These are phyloP conservation scores for Edolisoma coerulescens DNA, from an alignment of 2,113 vertebrate genomes.

Conservation along the genomic window DNA sequence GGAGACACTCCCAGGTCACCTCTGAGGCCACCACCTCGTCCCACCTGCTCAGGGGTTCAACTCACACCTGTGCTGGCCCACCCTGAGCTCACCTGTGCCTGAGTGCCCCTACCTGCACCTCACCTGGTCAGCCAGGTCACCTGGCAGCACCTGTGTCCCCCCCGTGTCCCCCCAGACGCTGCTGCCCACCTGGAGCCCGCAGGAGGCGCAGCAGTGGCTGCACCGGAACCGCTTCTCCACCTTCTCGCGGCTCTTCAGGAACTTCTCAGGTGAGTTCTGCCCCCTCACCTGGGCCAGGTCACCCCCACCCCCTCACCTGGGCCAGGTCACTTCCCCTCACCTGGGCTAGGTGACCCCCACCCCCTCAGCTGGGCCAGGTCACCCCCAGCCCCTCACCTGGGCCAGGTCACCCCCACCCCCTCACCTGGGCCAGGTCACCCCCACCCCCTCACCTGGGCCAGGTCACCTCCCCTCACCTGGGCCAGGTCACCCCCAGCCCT, in stretches of 20 bases:
- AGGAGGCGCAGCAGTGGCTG: slow-evolving; percentile 97
- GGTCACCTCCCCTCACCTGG: not conserved
- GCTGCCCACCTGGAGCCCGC: slow-evolving; percentile 89
- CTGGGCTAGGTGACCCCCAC: not conserved
- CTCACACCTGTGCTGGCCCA: not conserved
- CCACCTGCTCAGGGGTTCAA: not conserved
- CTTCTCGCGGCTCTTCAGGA: slow-evolving; percentile 91
- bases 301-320: not conserved
- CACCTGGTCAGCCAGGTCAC: not conserved
- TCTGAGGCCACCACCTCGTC: not conserved
- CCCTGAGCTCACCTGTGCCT: not conserved
- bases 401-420: not conserved
- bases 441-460: not conserved
- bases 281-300: not conserved
- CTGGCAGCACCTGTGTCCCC: not conserved
- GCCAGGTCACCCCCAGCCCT: not conserved
- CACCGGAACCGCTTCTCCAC: slow-evolving; percentile 93
- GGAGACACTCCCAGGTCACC: too few relatives aligned
- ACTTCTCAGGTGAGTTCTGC: slow-evolving; percentile 87
- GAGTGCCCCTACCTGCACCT: accelerated
- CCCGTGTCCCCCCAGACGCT: slow-evolving; percentile 77
- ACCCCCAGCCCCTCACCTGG: not conserved
- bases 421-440: not conserved
- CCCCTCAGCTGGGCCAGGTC: not conserved
- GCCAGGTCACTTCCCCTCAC: not conserved